A percentile compares a stretch with the other conserved stretches of the same genome.
These are phyloP conservation scores for Plectus sambesii DNA, from an alignment of 1,140 invertebrate species.

Conservation along the genomic window DNA sequence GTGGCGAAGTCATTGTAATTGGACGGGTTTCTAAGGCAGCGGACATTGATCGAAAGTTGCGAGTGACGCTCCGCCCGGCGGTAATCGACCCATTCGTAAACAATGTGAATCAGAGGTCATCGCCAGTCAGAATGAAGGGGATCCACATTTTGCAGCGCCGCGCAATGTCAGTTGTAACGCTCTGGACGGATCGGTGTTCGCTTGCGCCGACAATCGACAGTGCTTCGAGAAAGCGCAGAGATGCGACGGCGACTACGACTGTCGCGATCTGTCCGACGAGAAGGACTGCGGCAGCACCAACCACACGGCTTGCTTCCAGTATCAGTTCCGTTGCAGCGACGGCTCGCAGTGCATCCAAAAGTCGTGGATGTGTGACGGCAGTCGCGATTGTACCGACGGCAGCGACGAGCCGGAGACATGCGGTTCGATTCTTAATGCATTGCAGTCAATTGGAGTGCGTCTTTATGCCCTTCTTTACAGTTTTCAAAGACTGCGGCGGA, in stretches of 20 bases:
- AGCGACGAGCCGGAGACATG: conserved; percentile 68
- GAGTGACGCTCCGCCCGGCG: conserved; percentile 1
- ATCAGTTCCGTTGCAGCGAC: conserved; percentile 75
- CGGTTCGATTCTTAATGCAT: conserved; percentile 54
- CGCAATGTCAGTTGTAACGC: conserved; percentile 34
- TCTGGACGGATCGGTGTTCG: conserved; percentile 53
- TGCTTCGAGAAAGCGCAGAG: conserved; percentile 73
- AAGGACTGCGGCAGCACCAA: conserved; percentile 56
- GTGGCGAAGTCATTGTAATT: too few species aligned
- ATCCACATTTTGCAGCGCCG: conserved; percentile 25
- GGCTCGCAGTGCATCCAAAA: conserved; percentile 69
- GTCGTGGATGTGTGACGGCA: conserved; percentile 39
- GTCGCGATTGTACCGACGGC: conserved; percentile 55
- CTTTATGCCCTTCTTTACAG: conserved; percentile 48
- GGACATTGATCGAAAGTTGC: too few species aligned
- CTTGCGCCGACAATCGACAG: conserved; percentile 38
- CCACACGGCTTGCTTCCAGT: conserved; percentile 61
- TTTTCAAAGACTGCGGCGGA: conserved; percentile 73
- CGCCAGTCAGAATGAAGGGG: conserved; percentile 1
- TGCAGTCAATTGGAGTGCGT: not conserved
- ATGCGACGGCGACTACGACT: conserved; percentile 77
- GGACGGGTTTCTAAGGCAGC: too few species aligned
- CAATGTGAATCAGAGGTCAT: conserved; percentile 5
- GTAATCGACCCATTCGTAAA: not conserved
- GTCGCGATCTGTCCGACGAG: conserved; percentile 72